Conservation (phyloP, 2,113 vertebrate genomes). For the Xenopus borealis region DNA sequence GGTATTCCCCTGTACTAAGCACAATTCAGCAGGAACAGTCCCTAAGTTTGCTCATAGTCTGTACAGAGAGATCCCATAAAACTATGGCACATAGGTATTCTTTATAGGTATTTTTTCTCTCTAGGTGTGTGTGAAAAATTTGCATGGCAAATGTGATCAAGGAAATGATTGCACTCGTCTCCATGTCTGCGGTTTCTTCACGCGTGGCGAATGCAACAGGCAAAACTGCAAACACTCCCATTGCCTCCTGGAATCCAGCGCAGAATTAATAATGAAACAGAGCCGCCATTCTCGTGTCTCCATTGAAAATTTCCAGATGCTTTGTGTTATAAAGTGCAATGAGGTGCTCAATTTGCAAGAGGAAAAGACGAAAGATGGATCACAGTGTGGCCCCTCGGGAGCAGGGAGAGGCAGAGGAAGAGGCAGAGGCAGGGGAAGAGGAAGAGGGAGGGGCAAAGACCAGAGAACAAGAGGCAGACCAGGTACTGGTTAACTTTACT, state of each 20-base stretch:
- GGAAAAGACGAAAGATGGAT: not conserved
- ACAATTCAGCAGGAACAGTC: too few species aligned
- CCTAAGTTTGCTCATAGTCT: too few species aligned
- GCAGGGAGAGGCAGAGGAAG: not conserved
- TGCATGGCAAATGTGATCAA: conserved; percentile 50
- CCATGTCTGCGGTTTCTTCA: conserved; percentile 66
- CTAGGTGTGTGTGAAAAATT: conserved; percentile 59
- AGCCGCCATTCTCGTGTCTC: conserved; percentile 45
- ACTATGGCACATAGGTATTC: too few species aligned
- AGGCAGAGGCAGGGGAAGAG: not conserved
- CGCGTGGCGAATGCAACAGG: conserved; percentile 60
- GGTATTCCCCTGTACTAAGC: too few species aligned
- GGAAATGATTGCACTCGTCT: conserved; percentile 58
- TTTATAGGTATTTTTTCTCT: not conserved
- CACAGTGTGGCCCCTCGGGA: too few species aligned
- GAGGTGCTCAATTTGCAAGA: not conserved
- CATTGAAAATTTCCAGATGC: conserved; percentile 60
- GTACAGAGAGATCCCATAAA: too few species aligned
- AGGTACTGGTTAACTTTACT: too few species aligned
- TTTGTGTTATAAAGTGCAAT: conserved; percentile 52
- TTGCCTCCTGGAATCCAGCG: conserved; percentile 44
- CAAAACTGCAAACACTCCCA: conserved; percentile 59
- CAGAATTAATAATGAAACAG: conserved; percentile 46
- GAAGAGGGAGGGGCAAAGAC: not conserved
- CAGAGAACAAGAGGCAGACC: not conserved